Conservation (phyloP, 2,113 vertebrate genomes). For the Gymnorhina tibicen region DNA sequence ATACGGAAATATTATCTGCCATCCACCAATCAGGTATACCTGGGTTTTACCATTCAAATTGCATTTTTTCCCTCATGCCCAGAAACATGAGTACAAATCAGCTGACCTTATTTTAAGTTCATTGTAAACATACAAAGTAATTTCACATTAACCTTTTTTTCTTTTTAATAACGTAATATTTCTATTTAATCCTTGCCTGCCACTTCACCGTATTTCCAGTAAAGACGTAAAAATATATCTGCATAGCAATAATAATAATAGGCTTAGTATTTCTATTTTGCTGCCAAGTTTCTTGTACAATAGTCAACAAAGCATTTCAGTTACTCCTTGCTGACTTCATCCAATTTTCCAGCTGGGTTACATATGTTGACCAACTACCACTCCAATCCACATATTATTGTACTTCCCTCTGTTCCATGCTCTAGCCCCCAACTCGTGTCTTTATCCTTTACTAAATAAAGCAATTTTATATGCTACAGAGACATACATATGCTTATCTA, state of each 20-base stretch:
- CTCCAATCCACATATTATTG: neutral
- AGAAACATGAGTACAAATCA: neutral
- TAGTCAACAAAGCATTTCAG: neutral
- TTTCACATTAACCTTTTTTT: neutral
- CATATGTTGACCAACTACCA: neutral
- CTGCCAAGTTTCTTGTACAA: neutral
- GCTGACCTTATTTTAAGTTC: neutral
- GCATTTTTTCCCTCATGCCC: neutral
- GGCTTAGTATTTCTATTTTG: neutral
- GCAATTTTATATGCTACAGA: neutral
- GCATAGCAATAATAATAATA: neutral
- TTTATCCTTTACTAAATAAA: constrained; percentile 8
- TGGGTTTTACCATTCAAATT: neutral
- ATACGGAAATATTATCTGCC: neutral
- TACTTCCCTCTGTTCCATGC: neutral
- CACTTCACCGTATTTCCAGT: accelerated
- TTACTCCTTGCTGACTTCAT: neutral
- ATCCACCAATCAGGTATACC: neutral
- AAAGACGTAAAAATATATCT: neutral
- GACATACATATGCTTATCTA: neutral
- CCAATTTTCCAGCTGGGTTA: neutral
- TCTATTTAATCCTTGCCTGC: neutral
- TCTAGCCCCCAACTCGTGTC: neutral
- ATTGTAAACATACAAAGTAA: neutral
- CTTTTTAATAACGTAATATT: neutral